Conservation (phyloP, 2,888 invertebrate species). For the Scaeva pyrastri region DNA sequence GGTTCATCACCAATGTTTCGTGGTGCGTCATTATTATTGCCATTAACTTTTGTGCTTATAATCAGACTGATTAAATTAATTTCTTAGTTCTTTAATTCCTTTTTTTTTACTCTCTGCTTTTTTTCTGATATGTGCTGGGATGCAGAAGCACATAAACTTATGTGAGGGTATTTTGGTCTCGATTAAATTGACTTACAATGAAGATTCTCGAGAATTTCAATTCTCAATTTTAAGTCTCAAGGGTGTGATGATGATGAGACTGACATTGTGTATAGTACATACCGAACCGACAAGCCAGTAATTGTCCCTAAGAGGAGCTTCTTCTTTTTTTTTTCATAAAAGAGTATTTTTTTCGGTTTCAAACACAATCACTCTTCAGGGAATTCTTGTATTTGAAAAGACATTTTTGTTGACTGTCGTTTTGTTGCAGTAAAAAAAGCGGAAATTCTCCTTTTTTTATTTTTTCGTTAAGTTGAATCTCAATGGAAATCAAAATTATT, state of each 20-base stretch:
- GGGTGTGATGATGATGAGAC: conserved; percentile 66
- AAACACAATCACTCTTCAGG: not conserved
- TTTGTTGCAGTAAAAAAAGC: not conserved
- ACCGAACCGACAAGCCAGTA: not conserved
- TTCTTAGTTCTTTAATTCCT: conserved; percentile 45
- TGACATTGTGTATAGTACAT: not conserved
- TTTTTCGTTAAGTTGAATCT: not conserved
- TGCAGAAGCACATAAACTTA: too few relatives aligned
- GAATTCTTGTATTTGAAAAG: not conserved
- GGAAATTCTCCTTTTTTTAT: conserved; percentile 5
- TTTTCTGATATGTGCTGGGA: not conserved
- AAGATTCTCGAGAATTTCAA: conserved; percentile 66
- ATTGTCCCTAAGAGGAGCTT: conserved; percentile 36
- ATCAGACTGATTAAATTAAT: conserved; percentile 72
- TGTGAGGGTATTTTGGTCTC: not conserved
- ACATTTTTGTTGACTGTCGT: not conserved
- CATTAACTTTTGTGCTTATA: conserved; percentile 66
- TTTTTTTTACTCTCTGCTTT: not conserved
- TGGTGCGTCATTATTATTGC: conserved; percentile 60
- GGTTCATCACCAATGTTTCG: not conserved
- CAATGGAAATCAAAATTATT: conserved; percentile 15
- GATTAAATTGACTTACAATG: conserved; percentile 70
- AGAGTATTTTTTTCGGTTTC: not conserved
- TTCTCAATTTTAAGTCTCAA: conserved; percentile 63
- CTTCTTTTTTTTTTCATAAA: not conserved